A percentile compares a stretch with the other conserved stretches of the same genome.
These are phyloP conservation scores for Oxystoma pomonae DNA, from an alignment of 2,888 invertebrate genomes.

Conservation along the genomic window DNA sequence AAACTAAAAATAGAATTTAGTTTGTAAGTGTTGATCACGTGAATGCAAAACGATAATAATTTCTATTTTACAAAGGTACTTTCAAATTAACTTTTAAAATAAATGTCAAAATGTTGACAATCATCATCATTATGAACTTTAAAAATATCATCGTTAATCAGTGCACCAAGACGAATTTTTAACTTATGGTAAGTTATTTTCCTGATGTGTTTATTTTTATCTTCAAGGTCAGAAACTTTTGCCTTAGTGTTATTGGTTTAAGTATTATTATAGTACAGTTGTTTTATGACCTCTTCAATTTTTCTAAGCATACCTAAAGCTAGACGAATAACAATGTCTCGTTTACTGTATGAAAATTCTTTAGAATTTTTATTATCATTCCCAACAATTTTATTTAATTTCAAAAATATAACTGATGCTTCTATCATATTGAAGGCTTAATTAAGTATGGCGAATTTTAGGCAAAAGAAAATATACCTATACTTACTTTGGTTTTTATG, in stretches of 20 bases:
- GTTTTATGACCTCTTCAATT: neutral
- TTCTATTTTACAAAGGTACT: neutral
- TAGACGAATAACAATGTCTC: neutral
- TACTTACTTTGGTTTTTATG: no score
- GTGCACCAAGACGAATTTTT: neutral
- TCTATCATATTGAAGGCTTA: no score
- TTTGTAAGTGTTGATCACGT: neutral
- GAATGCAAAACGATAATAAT: neutral
- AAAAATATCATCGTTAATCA: neutral
- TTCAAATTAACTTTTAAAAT: neutral
- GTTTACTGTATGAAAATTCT: neutral
- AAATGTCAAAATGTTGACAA: neutral
- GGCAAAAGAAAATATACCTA: no score
- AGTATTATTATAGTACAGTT: neutral
- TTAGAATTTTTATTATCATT: neutral
- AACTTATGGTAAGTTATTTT: neutral
- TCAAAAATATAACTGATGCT: no score
- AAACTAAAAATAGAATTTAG: slow-evolving; percentile 29
- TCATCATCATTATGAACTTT: neutral
- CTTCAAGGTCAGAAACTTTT: slow-evolving; percentile 18
- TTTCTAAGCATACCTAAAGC: neutral
- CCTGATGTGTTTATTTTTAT: slow-evolving; percentile 20
- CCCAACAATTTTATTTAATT: no score
- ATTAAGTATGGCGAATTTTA: no score
- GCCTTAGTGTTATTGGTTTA: neutral